A percentile compares a stretch with the other conserved stretches of the same genome.
These are phyloP conservation scores for Copidosoma aretas DNA, from an alignment of 2,888 invertebrate genomes.

Conservation along the genomic window DNA sequence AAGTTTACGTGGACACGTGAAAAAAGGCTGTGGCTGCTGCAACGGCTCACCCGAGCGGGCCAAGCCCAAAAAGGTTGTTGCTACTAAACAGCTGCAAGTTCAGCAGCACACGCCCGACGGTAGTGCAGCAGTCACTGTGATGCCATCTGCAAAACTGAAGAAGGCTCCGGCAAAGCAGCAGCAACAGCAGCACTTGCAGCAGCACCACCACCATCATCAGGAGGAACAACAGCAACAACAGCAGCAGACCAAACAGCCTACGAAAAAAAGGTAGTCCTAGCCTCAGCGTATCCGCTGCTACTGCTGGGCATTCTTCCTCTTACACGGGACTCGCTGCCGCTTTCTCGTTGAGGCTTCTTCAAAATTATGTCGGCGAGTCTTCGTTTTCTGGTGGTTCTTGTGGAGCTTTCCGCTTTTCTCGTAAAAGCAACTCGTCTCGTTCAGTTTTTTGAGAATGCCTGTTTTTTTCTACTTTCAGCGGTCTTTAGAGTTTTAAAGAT, in stretches of 20 bases:
- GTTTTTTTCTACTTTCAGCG: neutral
- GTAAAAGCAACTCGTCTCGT: neutral
- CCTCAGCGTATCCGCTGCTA: conserved; percentile 22
- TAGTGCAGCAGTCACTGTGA: conserved; percentile 5
- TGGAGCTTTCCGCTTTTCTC: conserved; percentile 4
- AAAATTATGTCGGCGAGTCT: neutral
- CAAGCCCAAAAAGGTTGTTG: conserved; percentile 60
- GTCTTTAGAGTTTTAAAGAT: neutral
- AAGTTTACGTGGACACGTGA: conserved; percentile 68
- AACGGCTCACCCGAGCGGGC: conserved; percentile 67
- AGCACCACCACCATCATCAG: neutral
- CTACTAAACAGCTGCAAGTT: neutral
- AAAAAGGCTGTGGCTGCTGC: conserved; percentile 67
- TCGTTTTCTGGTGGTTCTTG: conserved; percentile 16
- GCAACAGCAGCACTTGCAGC: conserved; percentile 10
- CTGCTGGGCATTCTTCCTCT: neutral
- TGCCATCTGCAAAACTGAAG: neutral
- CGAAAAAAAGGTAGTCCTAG: conserved; percentile 62
- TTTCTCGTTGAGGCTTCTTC: neutral
- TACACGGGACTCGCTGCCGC: neutral
- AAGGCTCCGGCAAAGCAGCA: conserved; percentile 7
- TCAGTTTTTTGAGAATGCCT: neutral
- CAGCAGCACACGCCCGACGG: conserved; percentile 1
- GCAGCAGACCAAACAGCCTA: conserved; percentile 50
- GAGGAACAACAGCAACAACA: conserved; percentile 11